These are phyloP conservation scores for Antigone vipio DNA, from an alignment of 2,113 vertebrate genomes.

Conservation along the genomic window DNA sequence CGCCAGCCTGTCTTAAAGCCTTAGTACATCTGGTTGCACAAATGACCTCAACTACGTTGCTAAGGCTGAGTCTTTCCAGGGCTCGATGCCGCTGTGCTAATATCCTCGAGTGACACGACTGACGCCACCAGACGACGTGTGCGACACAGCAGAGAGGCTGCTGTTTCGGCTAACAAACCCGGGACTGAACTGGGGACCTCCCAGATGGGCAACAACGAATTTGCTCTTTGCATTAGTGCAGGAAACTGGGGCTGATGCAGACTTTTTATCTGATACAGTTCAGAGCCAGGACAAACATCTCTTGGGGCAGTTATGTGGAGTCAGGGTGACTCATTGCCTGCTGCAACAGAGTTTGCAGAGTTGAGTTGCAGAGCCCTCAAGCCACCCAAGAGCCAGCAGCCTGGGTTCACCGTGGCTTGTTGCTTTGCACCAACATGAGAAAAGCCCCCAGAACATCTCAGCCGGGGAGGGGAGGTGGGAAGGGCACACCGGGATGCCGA, in stretches of 20 bases:
- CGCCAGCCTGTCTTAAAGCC: not conserved
- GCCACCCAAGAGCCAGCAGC: not conserved
- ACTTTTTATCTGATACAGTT: not conserved
- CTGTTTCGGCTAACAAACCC: not conserved
- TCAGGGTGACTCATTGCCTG: not conserved
- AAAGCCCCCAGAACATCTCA: not conserved
- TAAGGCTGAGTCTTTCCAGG: not conserved
- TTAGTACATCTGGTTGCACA: not conserved
- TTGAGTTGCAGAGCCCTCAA: not conserved
- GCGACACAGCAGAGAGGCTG: not conserved
- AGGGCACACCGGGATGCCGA: not conserved
- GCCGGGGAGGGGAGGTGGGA: not conserved
- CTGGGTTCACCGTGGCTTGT: fast-evolving
- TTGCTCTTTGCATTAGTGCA: not conserved
- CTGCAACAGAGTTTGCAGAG: not conserved
- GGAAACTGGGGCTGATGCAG: not conserved
- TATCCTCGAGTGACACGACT: not conserved
- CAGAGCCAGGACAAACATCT: not conserved
- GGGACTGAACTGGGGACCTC: not conserved
- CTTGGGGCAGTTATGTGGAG: fast-evolving
- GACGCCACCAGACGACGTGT: not conserved
- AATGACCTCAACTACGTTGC: not conserved
- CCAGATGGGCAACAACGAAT: not conserved
- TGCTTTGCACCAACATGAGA: not conserved
- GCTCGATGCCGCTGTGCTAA: not conserved